Evolutionary conservation across 1,140 invertebrate genomes (phyloP), one percentile per base, ranked within the genome.

Genomic region (Rhopalosiphum maidis): DNA sequence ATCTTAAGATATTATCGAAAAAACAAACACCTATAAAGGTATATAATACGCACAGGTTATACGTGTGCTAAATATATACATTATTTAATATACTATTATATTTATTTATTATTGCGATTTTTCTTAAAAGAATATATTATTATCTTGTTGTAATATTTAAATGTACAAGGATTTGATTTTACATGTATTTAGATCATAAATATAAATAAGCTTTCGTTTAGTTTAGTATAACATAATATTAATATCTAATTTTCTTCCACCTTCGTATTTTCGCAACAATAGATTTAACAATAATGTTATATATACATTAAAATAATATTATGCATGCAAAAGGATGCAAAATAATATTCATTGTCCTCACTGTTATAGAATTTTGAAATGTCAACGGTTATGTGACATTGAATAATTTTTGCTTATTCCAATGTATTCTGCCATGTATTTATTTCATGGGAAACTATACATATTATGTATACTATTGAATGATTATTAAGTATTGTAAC

Each of bases 341-440:
- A 85, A 37, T 85, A 41, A 85, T 85, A 43, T 85, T 85, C 83
- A 85, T 85, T 85, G 83, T 85, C 41, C 37, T 85, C 83, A 46
- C 60, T n/a, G n/a, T n/a, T 35, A 46, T 41, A 86, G 85, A 46
- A 86, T 48, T 86, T 43, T 46, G 85, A 46, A 86, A 86, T 86
- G 85, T 86, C 85, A 86, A 86, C 85, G 37, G 30, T 86, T 77
- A 77, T 86, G 37, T 86, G 85, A 46, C 43, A 86, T 86, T 86
- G 85, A 86, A 86, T 86, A 86, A 48, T 86, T 86, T 86, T 46
- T 86, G 85, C 85, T 86, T 86, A 86, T 46, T 86, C 85, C 85
- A 86, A 86, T 86, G 37, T 46, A 46, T 86, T 86, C 85, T 37
- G 11, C 37, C 83, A 43, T 15, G n/a, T 18, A 77, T 77, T 77